Evolutionary conservation across 64 coral and sea anemone species (phyloP).

Genomic region (Exaiptasia diaphana): DNA sequence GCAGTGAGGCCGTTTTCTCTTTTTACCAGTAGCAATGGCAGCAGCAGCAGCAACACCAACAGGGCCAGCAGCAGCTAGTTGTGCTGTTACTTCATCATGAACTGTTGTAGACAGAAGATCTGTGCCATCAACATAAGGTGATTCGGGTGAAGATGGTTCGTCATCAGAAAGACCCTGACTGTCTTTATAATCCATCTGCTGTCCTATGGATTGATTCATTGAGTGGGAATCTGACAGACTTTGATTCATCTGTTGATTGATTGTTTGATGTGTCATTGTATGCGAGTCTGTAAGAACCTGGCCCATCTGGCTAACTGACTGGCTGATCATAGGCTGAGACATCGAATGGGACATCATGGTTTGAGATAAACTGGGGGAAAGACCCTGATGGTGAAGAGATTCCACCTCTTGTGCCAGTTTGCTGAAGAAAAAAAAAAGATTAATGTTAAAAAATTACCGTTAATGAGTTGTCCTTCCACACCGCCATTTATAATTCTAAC

Average conservation of each 20-base stretch:
- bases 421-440: constrained; percentile 49
- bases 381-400: constrained; percentile 74
- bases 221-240: constrained; percentile 54
- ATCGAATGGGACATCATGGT: too few species aligned
- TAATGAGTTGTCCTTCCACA: too few species aligned
- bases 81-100: constrained; percentile 85
- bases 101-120: constrained; percentile 81
- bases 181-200: constrained; percentile 10
- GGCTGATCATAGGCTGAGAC: too few species aligned
- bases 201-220: constrained; percentile 31
- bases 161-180: constrained; percentile 76
- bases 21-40: constrained; percentile 91
- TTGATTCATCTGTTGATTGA: constrained; percentile 52
- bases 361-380: constrained; percentile 69
- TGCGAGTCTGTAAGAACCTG: too few species aligned
- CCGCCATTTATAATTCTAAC: too few species aligned
- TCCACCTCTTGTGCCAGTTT: constrained; percentile 88
- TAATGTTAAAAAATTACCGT: too few species aligned
- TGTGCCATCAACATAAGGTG: constrained; percentile 89
- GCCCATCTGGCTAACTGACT: too few species aligned
- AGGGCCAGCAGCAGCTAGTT: constrained; percentile 86
- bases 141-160: constrained; percentile 86
- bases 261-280: too few species aligned
- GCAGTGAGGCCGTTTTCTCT: constrained; percentile 90
- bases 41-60: constrained; percentile 93